Conservation (phyloP, 1,140 invertebrate genomes). For the Drosophila kurseongensis region DNA sequence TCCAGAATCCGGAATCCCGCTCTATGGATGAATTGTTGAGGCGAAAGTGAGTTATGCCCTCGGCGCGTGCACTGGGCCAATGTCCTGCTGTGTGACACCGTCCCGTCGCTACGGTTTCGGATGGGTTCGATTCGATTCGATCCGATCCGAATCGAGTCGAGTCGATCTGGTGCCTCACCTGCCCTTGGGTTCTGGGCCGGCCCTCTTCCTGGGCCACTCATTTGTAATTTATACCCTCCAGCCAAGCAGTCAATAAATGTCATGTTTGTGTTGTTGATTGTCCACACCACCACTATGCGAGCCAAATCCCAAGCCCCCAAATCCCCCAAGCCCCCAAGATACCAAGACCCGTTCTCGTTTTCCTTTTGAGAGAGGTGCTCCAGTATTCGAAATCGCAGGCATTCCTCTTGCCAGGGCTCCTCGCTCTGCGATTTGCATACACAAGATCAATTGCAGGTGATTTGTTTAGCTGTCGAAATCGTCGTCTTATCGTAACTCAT, state of each 20-base stretch:
- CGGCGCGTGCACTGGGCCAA: slow-evolving; percentile 62
- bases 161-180: not conserved
- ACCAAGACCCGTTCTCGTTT: slow-evolving; percentile 8
- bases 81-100: slow-evolving; percentile 59
- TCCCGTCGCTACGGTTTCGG: slow-evolving; percentile 14
- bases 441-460: slow-evolving; percentile 84
- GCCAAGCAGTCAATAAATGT: slow-evolving; percentile 83
- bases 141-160: not conserved
- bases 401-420: slow-evolving; percentile 64
- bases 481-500: slow-evolving; percentile 85
- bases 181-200: slow-evolving; percentile 8
- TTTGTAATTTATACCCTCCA: slow-evolving; percentile 78
- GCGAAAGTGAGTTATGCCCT: slow-evolving; percentile 63
- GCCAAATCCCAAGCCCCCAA: not conserved
- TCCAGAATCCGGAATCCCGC: not conserved
- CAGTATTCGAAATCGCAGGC: slow-evolving; percentile 79
- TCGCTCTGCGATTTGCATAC: slow-evolving; percentile 72
- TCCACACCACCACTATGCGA: slow-evolving; percentile 65
- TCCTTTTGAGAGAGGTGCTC: slow-evolving; percentile 41
- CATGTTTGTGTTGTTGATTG: slow-evolving; percentile 81
- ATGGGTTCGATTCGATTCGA: not conserved
- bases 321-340: not conserved
- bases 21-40: slow-evolving; percentile 49
- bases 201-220: slow-evolving; percentile 30
- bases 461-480: slow-evolving; percentile 85